Percentiles rank a stretch among this genome's conserved stretches.
Conservation (phyloP, 1,140 invertebrate genomes). For the Formica exsecta region DNA sequence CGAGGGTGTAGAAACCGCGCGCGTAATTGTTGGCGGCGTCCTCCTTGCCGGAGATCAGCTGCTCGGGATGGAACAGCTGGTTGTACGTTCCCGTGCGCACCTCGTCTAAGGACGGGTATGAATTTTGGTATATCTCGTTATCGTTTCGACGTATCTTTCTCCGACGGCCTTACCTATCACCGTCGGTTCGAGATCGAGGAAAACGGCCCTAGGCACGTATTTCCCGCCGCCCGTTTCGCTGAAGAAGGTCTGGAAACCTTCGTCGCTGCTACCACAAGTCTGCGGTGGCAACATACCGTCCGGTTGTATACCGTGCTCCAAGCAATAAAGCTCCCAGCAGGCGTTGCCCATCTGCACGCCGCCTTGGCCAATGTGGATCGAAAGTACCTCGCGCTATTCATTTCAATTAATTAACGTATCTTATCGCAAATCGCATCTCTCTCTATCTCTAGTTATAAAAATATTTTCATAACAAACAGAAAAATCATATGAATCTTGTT, state of each 20-base stretch:
- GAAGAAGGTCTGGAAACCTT: conserved; percentile 90
- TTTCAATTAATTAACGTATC: conserved; percentile 34
- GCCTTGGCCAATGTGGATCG: conserved; percentile 91
- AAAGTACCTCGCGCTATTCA: conserved; percentile 83
- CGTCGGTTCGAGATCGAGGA: conserved; percentile 93
- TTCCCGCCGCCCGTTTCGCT: conserved; percentile 90
- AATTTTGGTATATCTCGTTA: neutral
- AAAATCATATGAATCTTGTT: neutral
- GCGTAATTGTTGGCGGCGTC: conserved; percentile 86
- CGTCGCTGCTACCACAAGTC: conserved; percentile 80
- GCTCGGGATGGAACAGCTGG: conserved; percentile 89
- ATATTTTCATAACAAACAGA: neutral
- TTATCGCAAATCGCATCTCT: conserved; percentile 1
- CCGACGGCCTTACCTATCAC: conserved; percentile 86
- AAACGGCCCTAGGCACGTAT: conserved; percentile 92
- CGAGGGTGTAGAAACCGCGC: conserved; percentile 89
- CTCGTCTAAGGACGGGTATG: conserved; percentile 85
- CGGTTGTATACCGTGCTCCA: conserved; percentile 91
- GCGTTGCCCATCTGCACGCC: conserved; percentile 92
- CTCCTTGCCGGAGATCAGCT: conserved; percentile 90
- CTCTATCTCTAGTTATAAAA: neutral
- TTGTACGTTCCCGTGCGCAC: conserved; percentile 90
- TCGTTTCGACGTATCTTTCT: neutral
- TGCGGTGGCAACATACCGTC: conserved; percentile 87
- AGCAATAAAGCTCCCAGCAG: conserved; percentile 90